Evolutionary conservation across 92 coral and sea anemone species (phyloP), one percentile per base, ranked within the genome.

Genomic region (Desmophyllum pertusum): DNA sequence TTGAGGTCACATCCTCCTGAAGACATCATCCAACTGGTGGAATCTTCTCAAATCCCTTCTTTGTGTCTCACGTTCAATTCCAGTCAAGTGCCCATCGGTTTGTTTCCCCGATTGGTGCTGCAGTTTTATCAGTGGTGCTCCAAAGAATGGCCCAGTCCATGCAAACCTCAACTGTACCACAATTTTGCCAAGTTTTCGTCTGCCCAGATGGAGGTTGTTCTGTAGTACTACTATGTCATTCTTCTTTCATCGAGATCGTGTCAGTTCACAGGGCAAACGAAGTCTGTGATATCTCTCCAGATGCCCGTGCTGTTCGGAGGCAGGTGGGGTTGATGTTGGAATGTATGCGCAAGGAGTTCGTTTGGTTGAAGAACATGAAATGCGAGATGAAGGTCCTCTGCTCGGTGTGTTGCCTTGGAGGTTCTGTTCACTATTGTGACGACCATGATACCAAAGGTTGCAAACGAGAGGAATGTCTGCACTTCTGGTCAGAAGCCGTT

Each of bases 311-410:
- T 31, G 72, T 36, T 1, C 23, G 72, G 25, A 66, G 72, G 43
- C 72, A 36, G n/a, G 39, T 66, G 72, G 72, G 23, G 40, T 66
- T 66, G 43, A 66, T 66, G 72, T 19, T 31, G 72, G 72, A 66
- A 66, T 66, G 72, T 66, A 66, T 66, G 72, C 72, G 42, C 11
- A 66, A 66, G 43, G 45, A 66, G 72, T 66, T 66, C 41, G 41
- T 38, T 66, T 66, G 72, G 72, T 36, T 66, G 72, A 66, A 18
- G 25, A 66, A 66, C 72, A 66, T 66, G 72, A 42, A 36, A 36
- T 66, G 72, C 25, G 9, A 66, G 29, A 17, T 66, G 72, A 66
- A 66, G 23, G 72, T 66, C 25, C 72, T 66, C 0, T 66, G 72
- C n/a, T n/a, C n/a, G n/a, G n/a, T n/a, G n/a, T n/a, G n/a, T n/a